phyloP scores from a whole-genome alignment of 37 sponge, comb jelly and placozoan genomes.

The Petrosia ficiformis region DNA sequence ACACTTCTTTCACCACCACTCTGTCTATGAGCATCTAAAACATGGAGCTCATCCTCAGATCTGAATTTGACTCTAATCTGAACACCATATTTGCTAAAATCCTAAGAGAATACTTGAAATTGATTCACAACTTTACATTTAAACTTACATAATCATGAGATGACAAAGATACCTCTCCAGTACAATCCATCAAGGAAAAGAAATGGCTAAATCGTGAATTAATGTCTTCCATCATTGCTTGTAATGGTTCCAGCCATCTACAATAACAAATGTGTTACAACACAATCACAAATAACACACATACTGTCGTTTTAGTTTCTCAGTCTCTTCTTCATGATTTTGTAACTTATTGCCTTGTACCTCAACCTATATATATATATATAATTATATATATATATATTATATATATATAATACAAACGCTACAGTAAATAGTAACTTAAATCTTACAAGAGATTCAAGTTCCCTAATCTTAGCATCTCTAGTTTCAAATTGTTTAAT shows the following conservation, averaged over 20 bases:
- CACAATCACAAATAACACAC: neutral
- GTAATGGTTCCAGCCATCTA: constrained; percentile 84
- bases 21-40: constrained; percentile 85
- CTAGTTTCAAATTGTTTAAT: neutral
- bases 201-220: constrained; percentile 68
- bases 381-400: no score
- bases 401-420: neutral
- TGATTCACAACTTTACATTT: neutral
- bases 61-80: constrained; percentile 93
- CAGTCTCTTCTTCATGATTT: constrained; percentile 15
- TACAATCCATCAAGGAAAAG: constrained; percentile 84
- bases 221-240: constrained; percentile 57
- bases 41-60: constrained; percentile 80
- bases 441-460: neutral
- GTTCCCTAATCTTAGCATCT: neutral
- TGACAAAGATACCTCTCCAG: constrained; percentile 79
- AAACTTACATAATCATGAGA: constrained; percentile 31
- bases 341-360: constrained; percentile 2
- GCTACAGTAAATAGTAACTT: neutral
- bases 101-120: constrained; percentile 17
- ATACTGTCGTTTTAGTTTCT: constrained; percentile 35
- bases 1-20: constrained; percentile 98
- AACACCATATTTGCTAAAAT: constrained; percentile 88
- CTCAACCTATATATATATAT: constrained; percentile 33
- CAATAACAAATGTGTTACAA: neutral